phyloP scores from a whole-genome alignment of 1,140 invertebrate genomes.

The Notospermus geniculatus region DNA sequence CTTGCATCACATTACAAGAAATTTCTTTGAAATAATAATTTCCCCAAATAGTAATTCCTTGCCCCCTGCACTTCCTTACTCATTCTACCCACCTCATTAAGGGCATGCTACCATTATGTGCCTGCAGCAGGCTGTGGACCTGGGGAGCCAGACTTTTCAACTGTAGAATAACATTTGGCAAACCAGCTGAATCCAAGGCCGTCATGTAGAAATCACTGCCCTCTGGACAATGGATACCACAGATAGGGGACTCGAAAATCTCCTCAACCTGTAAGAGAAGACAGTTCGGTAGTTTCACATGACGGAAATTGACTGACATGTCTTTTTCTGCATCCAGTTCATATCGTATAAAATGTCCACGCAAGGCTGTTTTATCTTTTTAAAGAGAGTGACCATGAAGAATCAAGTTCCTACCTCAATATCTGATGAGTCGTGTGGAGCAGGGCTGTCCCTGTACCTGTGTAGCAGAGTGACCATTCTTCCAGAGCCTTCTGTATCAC shows the following conservation, averaged over 20 bases:
- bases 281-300: too few species aligned
- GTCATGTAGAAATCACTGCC: constrained; percentile 41
- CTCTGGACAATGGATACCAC: constrained; percentile 54
- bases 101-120: constrained; percentile 70
- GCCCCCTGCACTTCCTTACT: neutral
- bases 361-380: too few species aligned
- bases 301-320: too few species aligned
- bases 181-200: constrained; percentile 42
- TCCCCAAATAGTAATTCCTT: neutral
- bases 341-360: too few species aligned
- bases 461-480: constrained; percentile 64
- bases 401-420: constrained; percentile 33
- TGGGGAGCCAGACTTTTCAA: constrained; percentile 65
- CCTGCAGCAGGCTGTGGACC: constrained; percentile 66
- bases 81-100: constrained; percentile 64
- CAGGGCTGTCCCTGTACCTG: constrained; percentile 57
- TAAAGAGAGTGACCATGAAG: too few species aligned
- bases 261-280: constrained; percentile 27
- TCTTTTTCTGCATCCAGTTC: too few species aligned
- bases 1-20: too few species aligned
- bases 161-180: constrained; percentile 73
- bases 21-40: too few species aligned
- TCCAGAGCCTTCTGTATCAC: constrained; percentile 64
- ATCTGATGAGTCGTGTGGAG: constrained; percentile 53
- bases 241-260: constrained; percentile 51